Evolutionary conservation across 2,797 vertebrate species (phyloP), one percentile per base, ranked within the genome.

Genomic region (Aphelocoma californica): DNA sequence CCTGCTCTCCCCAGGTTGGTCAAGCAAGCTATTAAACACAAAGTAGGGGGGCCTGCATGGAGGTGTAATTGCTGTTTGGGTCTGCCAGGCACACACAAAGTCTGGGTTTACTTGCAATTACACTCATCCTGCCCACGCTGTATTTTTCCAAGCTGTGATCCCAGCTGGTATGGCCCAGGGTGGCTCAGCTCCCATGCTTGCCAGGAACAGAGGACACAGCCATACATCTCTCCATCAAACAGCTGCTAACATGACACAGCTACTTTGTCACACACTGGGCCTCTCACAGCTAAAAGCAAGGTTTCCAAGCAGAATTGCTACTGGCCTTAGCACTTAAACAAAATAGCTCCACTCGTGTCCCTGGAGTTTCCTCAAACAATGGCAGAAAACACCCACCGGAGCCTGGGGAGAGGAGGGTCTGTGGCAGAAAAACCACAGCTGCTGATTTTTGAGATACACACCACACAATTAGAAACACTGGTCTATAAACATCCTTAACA

Each of bases 351-450:
- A 53, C 74, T 88, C 58, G 42, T 12, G 2, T 72, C 84, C 60
- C 72, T 3, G 8, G 61, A 87, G 84, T 87, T 93, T 83, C 79
- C 84, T 83, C 81, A 89, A 93, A 94, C 93, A 96, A 93, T 72
- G 61, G 74, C 74, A 95, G 29, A 65, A 85, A 93, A 95, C 64
- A 85, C 50, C 11, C 69, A 47, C 13, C 2, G 9, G 64, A 88
- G 78, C 71, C 69, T 0, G 0, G 18, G 51, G 75, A 92, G 65
- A 87, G 69, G 23, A 93, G 84, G 34, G 50, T 83, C 54, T 48
- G 58, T 3, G 16, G 78, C 40, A 95, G 50, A 77, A 92, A 75
- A 65, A 60, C 7, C 8, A 29, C 1, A 0, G 50, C 47, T 74
- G 50, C 84, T 93, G 95, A 93, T 93, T 93, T 93, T 71, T 64